These are phyloP conservation scores for Palloptera scutellata DNA, from an alignment of 2,888 invertebrate species.

Conservation along the genomic window DNA sequence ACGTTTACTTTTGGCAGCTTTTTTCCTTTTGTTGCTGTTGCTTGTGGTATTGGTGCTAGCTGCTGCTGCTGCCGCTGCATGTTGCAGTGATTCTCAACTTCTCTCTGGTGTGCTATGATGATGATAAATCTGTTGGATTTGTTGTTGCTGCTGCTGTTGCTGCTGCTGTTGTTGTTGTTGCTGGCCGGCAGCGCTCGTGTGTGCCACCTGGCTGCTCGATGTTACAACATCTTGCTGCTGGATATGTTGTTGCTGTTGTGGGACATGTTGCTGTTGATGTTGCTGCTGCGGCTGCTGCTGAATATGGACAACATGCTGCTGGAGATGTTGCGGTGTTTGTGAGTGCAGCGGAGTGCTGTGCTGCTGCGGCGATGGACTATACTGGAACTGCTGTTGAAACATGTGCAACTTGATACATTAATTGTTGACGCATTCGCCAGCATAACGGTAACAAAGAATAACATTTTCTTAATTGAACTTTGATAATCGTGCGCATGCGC, in stretches of 20 bases:
- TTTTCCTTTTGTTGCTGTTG: slow-evolving; percentile 57
- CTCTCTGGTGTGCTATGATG: slow-evolving; percentile 64
- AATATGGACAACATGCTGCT: slow-evolving; percentile 62
- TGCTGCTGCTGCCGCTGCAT: slow-evolving; percentile 37
- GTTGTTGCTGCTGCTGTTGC: slow-evolving; percentile 48
- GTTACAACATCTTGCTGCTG: slow-evolving; percentile 63
- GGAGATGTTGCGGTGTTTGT: slow-evolving; percentile 60
- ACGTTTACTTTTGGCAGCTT: slow-evolving; percentile 61
- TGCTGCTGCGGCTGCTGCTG: slow-evolving; percentile 54
- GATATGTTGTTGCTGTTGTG: slow-evolving; percentile 54
- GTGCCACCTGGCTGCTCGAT: slow-evolving; percentile 60
- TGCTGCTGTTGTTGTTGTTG: slow-evolving; percentile 47
- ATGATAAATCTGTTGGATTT: slow-evolving; percentile 64
- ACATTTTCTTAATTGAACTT: slow-evolving; percentile 32
- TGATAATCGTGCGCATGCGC: slow-evolving; percentile 16
- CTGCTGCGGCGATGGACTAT: slow-evolving; percentile 63
- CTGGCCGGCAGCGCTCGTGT: slow-evolving; percentile 40
- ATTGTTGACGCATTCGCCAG: slow-evolving; percentile 47
- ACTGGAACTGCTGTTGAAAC: slow-evolving; percentile 65
- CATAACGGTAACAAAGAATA: not conserved
- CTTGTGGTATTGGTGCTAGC: slow-evolving; percentile 33
- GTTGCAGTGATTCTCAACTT: slow-evolving; percentile 64
- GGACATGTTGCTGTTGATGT: slow-evolving; percentile 54
- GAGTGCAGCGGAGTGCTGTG: slow-evolving; percentile 47
- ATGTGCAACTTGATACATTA: slow-evolving; percentile 63